Percentiles rank a stretch among this genome's conserved stretches.
Evolutionary conservation across 1,140 invertebrate species (phyloP).

Genomic region (Dreissena polymorpha): DNA sequence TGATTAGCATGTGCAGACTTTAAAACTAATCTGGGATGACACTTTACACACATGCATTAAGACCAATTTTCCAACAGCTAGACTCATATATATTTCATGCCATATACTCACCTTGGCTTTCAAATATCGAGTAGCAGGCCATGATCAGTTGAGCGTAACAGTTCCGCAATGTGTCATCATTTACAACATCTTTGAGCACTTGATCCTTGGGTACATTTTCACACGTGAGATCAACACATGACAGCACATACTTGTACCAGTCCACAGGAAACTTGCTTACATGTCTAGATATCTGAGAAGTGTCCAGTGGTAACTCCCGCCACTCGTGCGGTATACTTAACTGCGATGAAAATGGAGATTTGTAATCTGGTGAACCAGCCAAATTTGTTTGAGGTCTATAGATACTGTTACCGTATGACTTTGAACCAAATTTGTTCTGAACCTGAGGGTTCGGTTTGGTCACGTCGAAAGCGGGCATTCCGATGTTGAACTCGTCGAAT

Average conservation of each 20-base stretch:
- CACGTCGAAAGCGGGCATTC: slow-evolving; percentile 72
- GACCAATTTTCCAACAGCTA: too few species aligned
- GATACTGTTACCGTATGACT: slow-evolving; percentile 58
- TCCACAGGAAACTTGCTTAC: slow-evolving; percentile 74
- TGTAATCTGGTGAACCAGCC: slow-evolving; percentile 76
- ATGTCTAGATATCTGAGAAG: slow-evolving; percentile 72
- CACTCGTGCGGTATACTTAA: slow-evolving; percentile 75
- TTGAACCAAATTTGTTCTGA: slow-evolving; percentile 40
- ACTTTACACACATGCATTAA: too few species aligned
- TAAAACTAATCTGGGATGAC: too few species aligned
- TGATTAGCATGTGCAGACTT: too few species aligned
- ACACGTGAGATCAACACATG: slow-evolving; percentile 64
- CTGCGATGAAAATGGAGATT: slow-evolving; percentile 71
- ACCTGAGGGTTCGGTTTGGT: slow-evolving; percentile 54
- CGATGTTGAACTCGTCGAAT: slow-evolving; percentile 73
- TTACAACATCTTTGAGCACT: slow-evolving; percentile 67
- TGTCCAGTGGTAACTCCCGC: slow-evolving; percentile 77
- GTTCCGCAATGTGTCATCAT: slow-evolving; percentile 70
- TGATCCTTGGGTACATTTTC: slow-evolving; percentile 64
- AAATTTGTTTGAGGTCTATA: slow-evolving; percentile 76
- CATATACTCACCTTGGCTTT: slow-evolving; percentile 64
- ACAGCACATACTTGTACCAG: slow-evolving; percentile 77
- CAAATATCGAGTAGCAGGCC: slow-evolving; percentile 77
- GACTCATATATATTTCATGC: too few species aligned
- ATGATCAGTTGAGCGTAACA: slow-evolving; percentile 77